Evolutionary conservation across 2,888 invertebrate species (phyloP).

Genomic region (Caenorhabditis wallacei): DNA sequence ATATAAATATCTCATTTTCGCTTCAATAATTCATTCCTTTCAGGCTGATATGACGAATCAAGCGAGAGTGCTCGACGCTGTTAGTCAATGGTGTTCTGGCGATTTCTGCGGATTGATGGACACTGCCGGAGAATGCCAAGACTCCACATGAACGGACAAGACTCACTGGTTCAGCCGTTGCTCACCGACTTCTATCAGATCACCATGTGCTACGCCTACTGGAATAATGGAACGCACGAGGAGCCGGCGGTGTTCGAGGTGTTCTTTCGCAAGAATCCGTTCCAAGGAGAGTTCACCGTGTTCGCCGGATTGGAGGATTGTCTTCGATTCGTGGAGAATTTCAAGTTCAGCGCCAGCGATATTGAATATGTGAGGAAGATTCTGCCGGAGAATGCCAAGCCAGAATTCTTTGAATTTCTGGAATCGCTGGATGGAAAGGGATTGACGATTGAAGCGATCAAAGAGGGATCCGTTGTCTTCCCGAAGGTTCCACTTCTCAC

Average conservation of each 20-base stretch:
- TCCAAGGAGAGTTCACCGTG: constrained; percentile 94
- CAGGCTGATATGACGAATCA: too few relatives aligned
- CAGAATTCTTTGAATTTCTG: constrained; percentile 93
- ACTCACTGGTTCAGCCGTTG: constrained; percentile 81
- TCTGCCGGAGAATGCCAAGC: constrained; percentile 91
- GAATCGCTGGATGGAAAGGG: constrained; percentile 90
- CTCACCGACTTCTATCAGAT: constrained; percentile 82
- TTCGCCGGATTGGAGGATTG: constrained; percentile 98
- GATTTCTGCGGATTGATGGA: too few relatives aligned
- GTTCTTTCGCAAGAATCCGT: constrained; percentile 90
- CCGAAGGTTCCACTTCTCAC: constrained; percentile 89
- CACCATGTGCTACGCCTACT: constrained; percentile 99
- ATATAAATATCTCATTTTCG: too few relatives aligned
- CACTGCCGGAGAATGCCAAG: too few relatives aligned
- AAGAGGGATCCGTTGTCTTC: constrained; percentile 86
- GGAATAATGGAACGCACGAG: constrained; percentile 96
- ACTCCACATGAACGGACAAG: constrained; percentile 81
- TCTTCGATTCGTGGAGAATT: constrained; percentile 93
- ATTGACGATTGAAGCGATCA: constrained; percentile 92
- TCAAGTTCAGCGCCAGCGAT: constrained; percentile 94
- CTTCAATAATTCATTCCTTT: too few relatives aligned
- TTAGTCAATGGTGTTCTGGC: too few relatives aligned
- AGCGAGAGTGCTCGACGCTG: too few relatives aligned
- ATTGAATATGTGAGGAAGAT: constrained; percentile 92
- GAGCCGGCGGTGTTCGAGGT: constrained; percentile 96